A percentile compares a stretch with the other conserved stretches of the same genome.
phyloP scores from a whole-genome alignment of 2,113 vertebrate species.

The Pelmatolapia mariae region DNA sequence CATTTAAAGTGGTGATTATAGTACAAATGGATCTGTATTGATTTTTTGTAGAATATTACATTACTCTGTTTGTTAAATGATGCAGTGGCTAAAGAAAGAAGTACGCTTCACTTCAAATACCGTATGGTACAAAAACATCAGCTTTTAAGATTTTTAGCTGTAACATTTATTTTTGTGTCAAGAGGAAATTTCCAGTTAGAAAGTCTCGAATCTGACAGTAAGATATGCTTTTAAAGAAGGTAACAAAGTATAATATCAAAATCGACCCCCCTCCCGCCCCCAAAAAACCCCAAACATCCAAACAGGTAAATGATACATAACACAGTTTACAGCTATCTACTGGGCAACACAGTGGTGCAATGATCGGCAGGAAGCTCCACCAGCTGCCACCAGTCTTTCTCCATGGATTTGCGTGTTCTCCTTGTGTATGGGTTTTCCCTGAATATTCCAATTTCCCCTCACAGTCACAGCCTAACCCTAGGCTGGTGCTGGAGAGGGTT shows the following conservation, averaged over 20 bases:
- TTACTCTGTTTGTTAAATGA: not conserved
- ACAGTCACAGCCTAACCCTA: not conserved
- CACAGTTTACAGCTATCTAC: not conserved
- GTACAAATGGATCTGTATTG: not conserved
- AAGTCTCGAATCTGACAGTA: not conserved
- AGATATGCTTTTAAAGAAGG: not conserved
- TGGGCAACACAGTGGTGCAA: not conserved
- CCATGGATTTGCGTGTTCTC: not conserved
- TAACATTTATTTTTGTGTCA: not conserved
- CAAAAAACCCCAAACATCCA: not conserved
- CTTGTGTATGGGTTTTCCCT: not conserved
- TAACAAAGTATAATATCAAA: not conserved
- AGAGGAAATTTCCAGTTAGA: not conserved
- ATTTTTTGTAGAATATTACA: not conserved
- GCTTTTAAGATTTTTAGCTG: not conserved
- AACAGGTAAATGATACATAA: not conserved
- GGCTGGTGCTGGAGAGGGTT: not conserved
- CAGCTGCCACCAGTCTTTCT: not conserved
- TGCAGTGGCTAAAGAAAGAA: not conserved
- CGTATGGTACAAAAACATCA: not conserved
- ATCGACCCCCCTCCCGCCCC: accelerated
- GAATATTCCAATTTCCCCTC: not conserved
- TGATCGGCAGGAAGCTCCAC: not conserved
- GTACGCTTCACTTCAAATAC: not conserved
- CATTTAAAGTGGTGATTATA: not conserved